phyloP scores from a whole-genome alignment of 2,797 vertebrate genomes.

The Labroides dimidiatus region DNA sequence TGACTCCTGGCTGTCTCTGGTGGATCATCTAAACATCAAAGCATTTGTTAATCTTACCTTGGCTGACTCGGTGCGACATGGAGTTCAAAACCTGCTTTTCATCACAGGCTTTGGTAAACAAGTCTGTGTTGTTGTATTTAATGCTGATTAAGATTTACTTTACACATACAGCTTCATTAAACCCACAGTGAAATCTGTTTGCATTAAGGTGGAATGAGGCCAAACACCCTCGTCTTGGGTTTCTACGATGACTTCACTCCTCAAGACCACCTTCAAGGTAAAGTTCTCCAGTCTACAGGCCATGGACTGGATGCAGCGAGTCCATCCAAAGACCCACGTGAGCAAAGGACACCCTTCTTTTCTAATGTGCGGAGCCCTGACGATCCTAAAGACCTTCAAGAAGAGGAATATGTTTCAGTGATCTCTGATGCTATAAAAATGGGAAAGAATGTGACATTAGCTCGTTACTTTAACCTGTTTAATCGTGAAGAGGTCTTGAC shows the following conservation, averaged over 20 bases:
- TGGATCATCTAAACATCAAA: constrained; percentile 91
- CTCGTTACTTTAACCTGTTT: constrained; percentile 86
- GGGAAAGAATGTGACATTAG: constrained; percentile 89
- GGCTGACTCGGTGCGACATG: constrained; percentile 84
- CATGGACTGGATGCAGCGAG: constrained; percentile 43
- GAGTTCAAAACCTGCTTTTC: constrained; percentile 90
- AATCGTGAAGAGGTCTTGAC: constrained; percentile 66
- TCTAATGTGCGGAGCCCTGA: constrained; percentile 61
- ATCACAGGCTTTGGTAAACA: constrained; percentile 90
- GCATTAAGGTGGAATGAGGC: constrained; percentile 88
- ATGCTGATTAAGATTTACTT: neutral
- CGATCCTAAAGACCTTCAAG: constrained; percentile 75
- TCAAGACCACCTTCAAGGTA: constrained; percentile 76
- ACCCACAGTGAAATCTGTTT: constrained; percentile 4
- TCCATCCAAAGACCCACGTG: constrained; percentile 38
- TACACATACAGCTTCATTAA: neutral
- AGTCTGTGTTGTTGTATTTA: neutral
- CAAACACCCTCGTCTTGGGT: constrained; percentile 90
- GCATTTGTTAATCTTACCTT: constrained; percentile 91
- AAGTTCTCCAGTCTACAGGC: constrained; percentile 35
- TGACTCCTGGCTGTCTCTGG: constrained; percentile 89
- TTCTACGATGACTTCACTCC: constrained; percentile 85
- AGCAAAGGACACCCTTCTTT: constrained; percentile 51
- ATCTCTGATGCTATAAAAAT: constrained; percentile 90
- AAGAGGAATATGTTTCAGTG: constrained; percentile 88